Base-by-base conservation (phyloP, 2,888 invertebrate genomes). In the Parnassius mnemosyne region DNA sequence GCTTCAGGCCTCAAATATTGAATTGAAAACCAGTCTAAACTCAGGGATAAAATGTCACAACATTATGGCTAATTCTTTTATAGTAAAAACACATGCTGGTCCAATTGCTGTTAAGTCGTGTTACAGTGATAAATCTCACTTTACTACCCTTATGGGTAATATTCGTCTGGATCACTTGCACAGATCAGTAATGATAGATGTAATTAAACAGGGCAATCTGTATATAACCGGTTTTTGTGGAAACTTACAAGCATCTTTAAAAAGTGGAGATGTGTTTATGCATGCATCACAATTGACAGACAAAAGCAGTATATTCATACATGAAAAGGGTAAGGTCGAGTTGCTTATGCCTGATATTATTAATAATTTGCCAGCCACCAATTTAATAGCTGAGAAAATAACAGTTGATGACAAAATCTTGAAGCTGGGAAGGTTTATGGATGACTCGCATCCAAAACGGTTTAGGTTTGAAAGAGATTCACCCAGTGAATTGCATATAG, bases 301-400 rank as follows among this genome's bases (percentile, higher is more conserved):
- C 0, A 92, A 91, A 71, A 92, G 87, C 69, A 92, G 91, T 70
- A 90, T 92, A 66, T 92, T 92, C 66, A 89, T 92, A 63, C 92
- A 92, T 70, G 92, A 92, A 71, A 89, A 92, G 43, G 92, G 92
- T 0, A 86, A 89, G 76, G 92, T 92, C 1, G 85, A 90, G 57
- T 71, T 92, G n/a, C 66, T 85, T 1, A 83, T 92, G 54, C 84
- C 84, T 50, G 82, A 91, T 34, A 86, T 90, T 66, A 54, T 88
- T 9, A 83, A 86, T 52, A 89, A 89, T 67, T 78, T 92, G 66
- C 89, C 89, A 9, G 82, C 88, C 55, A 91, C 90, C 9, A 92
- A 92, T 73, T 77, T 92, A 61, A 92, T 92, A 73, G 92, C 92
- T 1, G 89, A 87, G 44, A 90, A 90, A 75, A 89, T 92, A 65